phyloP scores from a whole-genome alignment of 2,888 invertebrate genomes.

The Pseudolycoriella hygida region DNA sequence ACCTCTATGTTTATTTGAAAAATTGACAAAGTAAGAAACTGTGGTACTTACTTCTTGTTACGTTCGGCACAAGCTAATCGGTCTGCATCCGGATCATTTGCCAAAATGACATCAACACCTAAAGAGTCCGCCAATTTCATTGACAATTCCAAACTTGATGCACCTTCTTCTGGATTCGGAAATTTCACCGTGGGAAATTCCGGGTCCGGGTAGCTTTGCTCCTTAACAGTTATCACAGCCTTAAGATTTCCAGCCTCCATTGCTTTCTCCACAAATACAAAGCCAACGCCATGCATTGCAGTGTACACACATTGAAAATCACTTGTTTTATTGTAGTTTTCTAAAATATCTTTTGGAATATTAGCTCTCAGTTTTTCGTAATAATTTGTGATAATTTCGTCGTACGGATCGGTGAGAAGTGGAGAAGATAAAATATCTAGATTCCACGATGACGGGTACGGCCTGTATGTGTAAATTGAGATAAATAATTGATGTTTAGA shows the following conservation, averaged over 20 bases:
- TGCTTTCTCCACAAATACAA: slow-evolving; percentile 53
- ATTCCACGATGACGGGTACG: slow-evolving; percentile 65
- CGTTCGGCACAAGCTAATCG: slow-evolving; percentile 85
- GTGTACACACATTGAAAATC: slow-evolving; percentile 67
- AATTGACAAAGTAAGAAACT: too few relatives aligned
- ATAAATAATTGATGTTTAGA: neutral
- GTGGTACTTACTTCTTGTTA: slow-evolving; percentile 37
- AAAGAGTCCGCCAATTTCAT: slow-evolving; percentile 57
- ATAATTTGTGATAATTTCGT: slow-evolving; percentile 49
- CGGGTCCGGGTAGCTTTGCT: slow-evolving; percentile 81
- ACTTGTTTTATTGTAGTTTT: slow-evolving; percentile 34
- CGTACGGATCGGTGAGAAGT: slow-evolving; percentile 48
- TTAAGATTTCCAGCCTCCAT: slow-evolving; percentile 58
- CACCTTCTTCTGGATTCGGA: slow-evolving; percentile 96
- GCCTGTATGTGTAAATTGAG: slow-evolving; percentile 28
- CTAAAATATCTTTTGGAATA: slow-evolving; percentile 34
- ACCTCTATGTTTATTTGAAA: too few relatives aligned
- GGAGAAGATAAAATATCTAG: slow-evolving; percentile 37
- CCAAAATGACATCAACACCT: slow-evolving; percentile 59
- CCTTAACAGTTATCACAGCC: slow-evolving; percentile 23
- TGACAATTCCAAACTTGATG: slow-evolving; percentile 57
- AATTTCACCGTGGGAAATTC: slow-evolving; percentile 94
- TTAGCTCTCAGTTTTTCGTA: slow-evolving; percentile 37
- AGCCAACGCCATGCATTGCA: slow-evolving; percentile 96
- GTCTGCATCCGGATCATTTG: slow-evolving; percentile 98